Base-by-base conservation (phyloP, 64 coral and sea anemone genomes). In the Montipora capricornis region DNA sequence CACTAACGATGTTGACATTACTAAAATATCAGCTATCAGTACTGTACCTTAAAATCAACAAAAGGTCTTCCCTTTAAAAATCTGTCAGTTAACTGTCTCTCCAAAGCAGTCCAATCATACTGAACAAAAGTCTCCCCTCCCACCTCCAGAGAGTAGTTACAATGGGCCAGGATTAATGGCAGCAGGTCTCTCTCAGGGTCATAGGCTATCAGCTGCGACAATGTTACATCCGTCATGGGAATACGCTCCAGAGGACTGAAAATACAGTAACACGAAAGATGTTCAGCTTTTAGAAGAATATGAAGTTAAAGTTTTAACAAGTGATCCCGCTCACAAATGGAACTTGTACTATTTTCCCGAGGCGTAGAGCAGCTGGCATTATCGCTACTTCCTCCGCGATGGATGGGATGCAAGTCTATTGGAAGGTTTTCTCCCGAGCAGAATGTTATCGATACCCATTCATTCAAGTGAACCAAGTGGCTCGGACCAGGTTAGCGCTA, bases 121-220 rank as follows among this genome's bases (percentile, higher is more conserved):
- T 90, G 80, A 1, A 95, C 88, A 14, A 53, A 44, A 11, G 93
- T 90, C 45, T 89, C 93, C 70, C 78, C 55, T 62, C 87, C 93
- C 60, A 90, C 80, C 47, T 95, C 93, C 29, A 95, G 74, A 12
- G 93, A 95, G 93, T 95, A 95, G 80, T 73, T 82, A 79, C 93
- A 95, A 19, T 90, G 79, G 7, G 87, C 80, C 20, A 89, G 81
- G 9, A 95, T 81, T 2, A 95, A 8, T 6, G 93, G 93, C 19
- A 95, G 20, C 22, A 95, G 70, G 68, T 95, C 93, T 10, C 60
- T 78, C 13, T 95, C 93, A 78, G 74, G 67, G 52, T 95, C 88
- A 46, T 95, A 95, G 5, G 93, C 85, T 47, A 95, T 75, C 15
- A 95, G 29, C 4, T 95, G 93, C 1, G 93, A 84, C 49, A 68